These are phyloP conservation scores for Holacanthus passer DNA, from an alignment of 2,113 vertebrate species.

Conservation along the genomic window DNA sequence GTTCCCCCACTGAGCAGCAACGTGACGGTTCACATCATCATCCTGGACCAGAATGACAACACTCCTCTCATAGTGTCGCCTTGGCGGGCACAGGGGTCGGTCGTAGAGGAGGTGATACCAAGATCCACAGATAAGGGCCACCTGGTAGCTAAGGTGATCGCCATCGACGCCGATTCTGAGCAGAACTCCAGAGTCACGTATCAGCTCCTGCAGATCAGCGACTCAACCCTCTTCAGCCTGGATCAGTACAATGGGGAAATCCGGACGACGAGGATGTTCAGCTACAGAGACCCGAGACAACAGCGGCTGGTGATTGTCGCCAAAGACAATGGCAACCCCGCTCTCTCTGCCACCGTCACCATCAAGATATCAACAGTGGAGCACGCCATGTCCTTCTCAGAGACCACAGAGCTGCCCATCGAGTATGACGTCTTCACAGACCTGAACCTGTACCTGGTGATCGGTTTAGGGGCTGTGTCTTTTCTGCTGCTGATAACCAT, in stretches of 20 bases:
- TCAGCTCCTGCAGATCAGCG: slow-evolving; percentile 82
- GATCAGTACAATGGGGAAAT: slow-evolving; percentile 86
- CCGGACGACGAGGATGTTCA: slow-evolving; percentile 83
- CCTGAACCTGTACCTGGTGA: slow-evolving; percentile 84
- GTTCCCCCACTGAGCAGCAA: slow-evolving; percentile 81
- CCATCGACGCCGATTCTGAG: slow-evolving; percentile 82
- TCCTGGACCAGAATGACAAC: slow-evolving; percentile 85
- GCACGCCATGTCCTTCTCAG: slow-evolving; percentile 78
- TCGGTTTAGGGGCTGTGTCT: slow-evolving; percentile 83
- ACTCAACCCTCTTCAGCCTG: slow-evolving; percentile 79
- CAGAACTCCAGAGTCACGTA: slow-evolving; percentile 84
- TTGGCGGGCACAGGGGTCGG: slow-evolving; percentile 77
- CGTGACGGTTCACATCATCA: slow-evolving; percentile 81
- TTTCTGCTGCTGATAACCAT: slow-evolving; percentile 84
- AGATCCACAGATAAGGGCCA: slow-evolving; percentile 83
- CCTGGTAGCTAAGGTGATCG: slow-evolving; percentile 83
- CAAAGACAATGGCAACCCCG: slow-evolving; percentile 84
- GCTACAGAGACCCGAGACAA: slow-evolving; percentile 80
- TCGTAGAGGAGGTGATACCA: slow-evolving; percentile 81
- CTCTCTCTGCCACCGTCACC: slow-evolving; percentile 85
- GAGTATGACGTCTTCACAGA: slow-evolving; percentile 83
- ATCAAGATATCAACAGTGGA: slow-evolving; percentile 84
- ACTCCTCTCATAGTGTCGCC: slow-evolving; percentile 83
- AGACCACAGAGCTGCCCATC: slow-evolving; percentile 81
- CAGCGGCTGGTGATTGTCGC: slow-evolving; percentile 82